A percentile compares a stretch with the other conserved stretches of the same genome.
These are phyloP conservation scores for Acanthornis magna DNA, from an alignment of 2,797 vertebrate species.

Conservation along the genomic window DNA sequence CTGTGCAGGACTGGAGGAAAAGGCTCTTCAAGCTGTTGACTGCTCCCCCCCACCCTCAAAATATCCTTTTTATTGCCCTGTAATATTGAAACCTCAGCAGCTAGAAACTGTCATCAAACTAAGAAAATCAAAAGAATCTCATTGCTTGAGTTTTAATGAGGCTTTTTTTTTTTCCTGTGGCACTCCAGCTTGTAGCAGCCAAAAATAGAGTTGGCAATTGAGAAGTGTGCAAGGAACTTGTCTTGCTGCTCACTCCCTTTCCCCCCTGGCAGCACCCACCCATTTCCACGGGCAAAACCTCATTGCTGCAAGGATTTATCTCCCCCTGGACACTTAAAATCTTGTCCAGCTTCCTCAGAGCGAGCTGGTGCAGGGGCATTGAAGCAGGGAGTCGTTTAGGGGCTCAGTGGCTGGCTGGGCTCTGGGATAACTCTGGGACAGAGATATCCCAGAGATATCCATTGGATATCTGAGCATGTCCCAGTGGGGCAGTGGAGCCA, in stretches of 20 bases:
- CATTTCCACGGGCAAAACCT: not conserved
- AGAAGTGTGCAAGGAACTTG: not conserved
- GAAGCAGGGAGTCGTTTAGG: accelerated
- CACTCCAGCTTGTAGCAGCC: not conserved
- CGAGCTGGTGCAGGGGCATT: accelerated
- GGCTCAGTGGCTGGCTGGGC: not conserved
- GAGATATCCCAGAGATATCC: too few species aligned
- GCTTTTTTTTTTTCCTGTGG: too few species aligned
- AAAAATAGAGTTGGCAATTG: not conserved
- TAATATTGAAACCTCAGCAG: not conserved
- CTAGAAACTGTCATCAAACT: not conserved
- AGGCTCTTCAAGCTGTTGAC: not conserved
- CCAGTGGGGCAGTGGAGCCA: not conserved
- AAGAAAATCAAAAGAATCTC: not conserved
- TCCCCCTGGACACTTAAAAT: not conserved
- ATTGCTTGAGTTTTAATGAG: not conserved
- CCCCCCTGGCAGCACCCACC: not conserved
- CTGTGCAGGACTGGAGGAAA: not conserved
- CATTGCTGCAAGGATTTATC: not conserved
- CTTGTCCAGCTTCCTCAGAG: not conserved
- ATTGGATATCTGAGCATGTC: too few species aligned
- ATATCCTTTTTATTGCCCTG: not conserved
- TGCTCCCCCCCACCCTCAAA: not conserved
- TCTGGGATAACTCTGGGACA: not conserved
- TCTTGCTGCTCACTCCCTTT: not conserved